A percentile compares a stretch with the other conserved stretches of the same genome.
Conservation (phyloP, 1,140 invertebrate species). For the Cotesia vestalis region DNA sequence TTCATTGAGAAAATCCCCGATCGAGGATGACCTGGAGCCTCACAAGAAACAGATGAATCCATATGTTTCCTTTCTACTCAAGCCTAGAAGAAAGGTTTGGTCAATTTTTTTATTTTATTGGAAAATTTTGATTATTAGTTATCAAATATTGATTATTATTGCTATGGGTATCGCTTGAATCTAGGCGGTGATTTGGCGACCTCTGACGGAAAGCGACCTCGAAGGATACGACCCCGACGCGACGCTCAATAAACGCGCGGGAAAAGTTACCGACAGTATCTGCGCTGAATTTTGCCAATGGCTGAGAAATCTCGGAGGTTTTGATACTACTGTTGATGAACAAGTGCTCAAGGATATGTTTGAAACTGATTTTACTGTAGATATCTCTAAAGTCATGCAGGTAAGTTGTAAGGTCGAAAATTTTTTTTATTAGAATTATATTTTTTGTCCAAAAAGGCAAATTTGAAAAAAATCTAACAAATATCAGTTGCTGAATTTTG, state of each 20-base stretch:
- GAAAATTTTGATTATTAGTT: too few relatives aligned
- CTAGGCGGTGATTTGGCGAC: conserved; percentile 54
- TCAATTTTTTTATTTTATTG: too few relatives aligned
- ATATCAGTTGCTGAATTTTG: neutral
- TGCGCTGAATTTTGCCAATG: conserved; percentile 70
- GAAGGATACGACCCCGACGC: conserved; percentile 56
- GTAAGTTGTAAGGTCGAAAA: conserved; percentile 43
- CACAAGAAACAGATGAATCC: conserved; percentile 47
- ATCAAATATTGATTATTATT: too few relatives aligned
- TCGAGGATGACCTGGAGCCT: conserved; percentile 12
- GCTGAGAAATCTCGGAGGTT: conserved; percentile 65
- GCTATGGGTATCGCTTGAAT: neutral
- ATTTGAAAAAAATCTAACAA: neutral
- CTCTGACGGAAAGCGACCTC: conserved; percentile 47
- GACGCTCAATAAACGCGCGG: conserved; percentile 53
- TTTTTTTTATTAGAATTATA: too few relatives aligned
- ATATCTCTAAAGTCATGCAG: conserved; percentile 64
- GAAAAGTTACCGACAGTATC: conserved; percentile 53
- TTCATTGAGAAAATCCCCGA: conserved; percentile 35
- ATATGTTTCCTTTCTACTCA: conserved; percentile 53
- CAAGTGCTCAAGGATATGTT: conserved; percentile 66
- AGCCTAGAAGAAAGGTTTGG: conserved; percentile 52
- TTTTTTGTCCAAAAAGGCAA: too few relatives aligned
- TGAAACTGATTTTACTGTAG: conserved; percentile 69
- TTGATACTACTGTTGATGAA: conserved; percentile 61